Conservation (phyloP, 30 jellyfish, hydroid and myxozoan species). For the Hydractinia symbiolongicarpus region DNA sequence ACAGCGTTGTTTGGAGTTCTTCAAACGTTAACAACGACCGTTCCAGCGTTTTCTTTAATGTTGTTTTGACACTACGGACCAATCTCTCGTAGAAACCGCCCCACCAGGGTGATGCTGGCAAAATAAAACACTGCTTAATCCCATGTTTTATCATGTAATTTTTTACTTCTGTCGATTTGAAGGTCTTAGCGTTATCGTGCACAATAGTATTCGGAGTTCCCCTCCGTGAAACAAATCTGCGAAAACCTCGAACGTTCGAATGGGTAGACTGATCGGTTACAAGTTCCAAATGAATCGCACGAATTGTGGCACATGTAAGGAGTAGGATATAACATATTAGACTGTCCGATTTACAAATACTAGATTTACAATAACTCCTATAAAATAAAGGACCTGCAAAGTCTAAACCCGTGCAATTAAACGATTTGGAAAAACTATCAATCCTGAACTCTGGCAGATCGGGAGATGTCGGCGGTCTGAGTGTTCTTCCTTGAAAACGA, state of each 20-base stretch:
- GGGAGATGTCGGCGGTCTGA: slow-evolving; percentile 36
- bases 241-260: slow-evolving; percentile 3
- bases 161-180: too few species aligned
- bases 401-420: too few species aligned
- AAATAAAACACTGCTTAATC: too few species aligned
- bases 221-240: slow-evolving; percentile 2
- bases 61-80: too few species aligned
- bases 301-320: background rate
- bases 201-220: slow-evolving; percentile 4
- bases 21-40: slow-evolving; percentile 1
- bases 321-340: too few species aligned
- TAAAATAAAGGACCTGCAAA: slow-evolving; percentile 21
- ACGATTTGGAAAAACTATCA: too few species aligned
- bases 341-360: too few species aligned
- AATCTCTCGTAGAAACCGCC: too few species aligned
- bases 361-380: too few species aligned
- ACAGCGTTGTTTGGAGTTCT: slow-evolving; percentile 7
- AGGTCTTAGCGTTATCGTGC: slow-evolving; percentile 1
- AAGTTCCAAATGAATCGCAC: slow-evolving; percentile 24
- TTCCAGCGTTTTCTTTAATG: slow-evolving; percentile 6
- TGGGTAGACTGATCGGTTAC: slow-evolving; percentile 7
- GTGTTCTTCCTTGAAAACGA: slow-evolving; percentile 26
- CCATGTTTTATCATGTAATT: too few species aligned
- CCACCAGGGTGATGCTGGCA: too few species aligned
- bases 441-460: background rate